These are phyloP conservation scores for Idaea dimidiata DNA, from an alignment of 2,888 invertebrate species.

Conservation along the genomic window DNA sequence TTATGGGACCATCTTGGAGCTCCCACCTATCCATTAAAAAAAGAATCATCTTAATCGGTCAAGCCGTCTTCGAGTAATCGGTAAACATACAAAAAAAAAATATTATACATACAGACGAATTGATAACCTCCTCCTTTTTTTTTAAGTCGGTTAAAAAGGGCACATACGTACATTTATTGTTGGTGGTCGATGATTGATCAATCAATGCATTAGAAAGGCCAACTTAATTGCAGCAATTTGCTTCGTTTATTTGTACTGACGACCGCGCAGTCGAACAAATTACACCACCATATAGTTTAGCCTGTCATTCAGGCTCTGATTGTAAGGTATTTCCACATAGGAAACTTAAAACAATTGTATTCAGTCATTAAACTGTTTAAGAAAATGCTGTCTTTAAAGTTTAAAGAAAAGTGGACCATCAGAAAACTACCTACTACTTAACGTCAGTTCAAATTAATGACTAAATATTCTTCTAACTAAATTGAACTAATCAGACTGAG, in stretches of 20 bases:
- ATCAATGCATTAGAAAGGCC: conserved; percentile 74
- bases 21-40: too few relatives aligned
- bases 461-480: neutral
- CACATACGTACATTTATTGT: conserved; percentile 54
- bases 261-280: conserved; percentile 44
- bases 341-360: conserved; percentile 10
- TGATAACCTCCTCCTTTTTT: too few relatives aligned
- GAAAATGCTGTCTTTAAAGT: conserved; percentile 14
- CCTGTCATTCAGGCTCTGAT: conserved; percentile 17
- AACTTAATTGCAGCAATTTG: conserved; percentile 70
- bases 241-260: conserved; percentile 67
- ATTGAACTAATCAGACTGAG: neutral
- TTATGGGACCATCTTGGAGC: too few relatives aligned
- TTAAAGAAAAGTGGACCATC: neutral
- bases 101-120: too few relatives aligned
- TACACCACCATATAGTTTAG: conserved; percentile 37
- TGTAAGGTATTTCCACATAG: conserved; percentile 14
- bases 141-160: too few relatives aligned
- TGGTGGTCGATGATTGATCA: conserved; percentile 74
- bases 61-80: too few relatives aligned
- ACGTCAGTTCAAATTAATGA: neutral
- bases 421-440: neutral
- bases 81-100: too few relatives aligned
- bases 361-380: conserved; percentile 14
- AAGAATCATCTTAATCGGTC: too few relatives aligned